Evolutionary conservation across 2,113 vertebrate species (phyloP), one percentile per base, ranked within the genome.

Genomic region (Riparia riparia): DNA sequence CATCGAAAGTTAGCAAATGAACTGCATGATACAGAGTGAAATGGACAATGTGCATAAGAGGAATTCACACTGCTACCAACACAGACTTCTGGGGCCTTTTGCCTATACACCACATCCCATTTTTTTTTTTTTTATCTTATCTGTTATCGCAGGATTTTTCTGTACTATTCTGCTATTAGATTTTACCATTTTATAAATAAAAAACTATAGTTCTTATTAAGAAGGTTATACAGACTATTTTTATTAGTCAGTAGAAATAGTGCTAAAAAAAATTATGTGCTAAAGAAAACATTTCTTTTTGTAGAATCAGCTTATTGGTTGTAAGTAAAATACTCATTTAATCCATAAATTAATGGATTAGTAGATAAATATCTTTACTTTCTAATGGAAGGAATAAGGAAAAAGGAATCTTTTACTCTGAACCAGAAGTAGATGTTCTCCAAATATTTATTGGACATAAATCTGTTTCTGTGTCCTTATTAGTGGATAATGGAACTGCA

Each of bases 1-100:
- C 97, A 56, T 98, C 98, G 34, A 99, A 97, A 96, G 86, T 96
- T 66, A 86, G 82, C 39, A 98, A 98, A 78, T 98, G 96, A 98
- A 49, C 19, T 93, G 34, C 4, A 12, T 45, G 14, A 28, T 32
- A 17, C 66, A n/a, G 61, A 61, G 17, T 39, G 53, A 69, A 50
- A 80, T n/a, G 81, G 50, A 95, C 94, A n/a, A 17, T n/a, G 39
- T 4, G 2, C 41, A 0, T 82, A 44, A 86, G 28, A 66, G 28
- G 28, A 90, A 74, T 61, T 90, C 56, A 60, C 4, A 2, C 34
- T 58, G 22, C 61, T 65, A 17, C 51, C 26, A 65, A 57, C 32
- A 72, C 17, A 71, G 71, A 63, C 24, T 81, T 85, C 42, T 0
- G 1, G n/a, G 88, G 8, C 44, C 16, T 74, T 57, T 93, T 5